Evolutionary conservation across 2,113 vertebrate species (phyloP), one percentile per base, ranked within the genome.

Genomic region (Melanerpes formicivorus): DNA sequence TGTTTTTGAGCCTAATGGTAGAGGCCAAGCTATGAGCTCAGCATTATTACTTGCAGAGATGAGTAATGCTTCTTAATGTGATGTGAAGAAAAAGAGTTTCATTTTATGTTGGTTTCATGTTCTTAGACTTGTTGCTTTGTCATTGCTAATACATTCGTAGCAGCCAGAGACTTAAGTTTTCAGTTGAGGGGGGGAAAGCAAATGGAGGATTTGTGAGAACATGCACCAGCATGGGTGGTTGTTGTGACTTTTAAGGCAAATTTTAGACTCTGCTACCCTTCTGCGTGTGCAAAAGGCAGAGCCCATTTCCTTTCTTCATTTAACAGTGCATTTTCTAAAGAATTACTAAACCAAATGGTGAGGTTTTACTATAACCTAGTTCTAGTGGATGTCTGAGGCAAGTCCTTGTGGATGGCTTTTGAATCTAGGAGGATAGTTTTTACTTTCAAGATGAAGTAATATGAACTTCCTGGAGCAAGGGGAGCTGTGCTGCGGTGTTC

Each of bases 211-310:
- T 66, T 70, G 73, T n/a, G 60, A 82, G 59, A 18, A 37, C 7
- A 5, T 44, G 8, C 4, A 18, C 14, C 7, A 50, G 32, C 0
- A 2, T 2, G 11, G 22, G 25, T 87, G 23, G 3, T 5, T 85
- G 6, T 1, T 2, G 18, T 87, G 30, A 42, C 26, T 63, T 27
- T 55, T 83, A 52, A 78, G 27, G 30, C 6, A 59, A 18, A 37
- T 22, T 9, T 52, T 78, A 50, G 48, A 22, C 18, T 67, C 21
- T 46, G 3, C 29, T 64, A 10, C 16, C 6, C 6, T 71, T 84
- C 7, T 27, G 4, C 11, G 30, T 6, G 46, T 58, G 21, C 32
- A 56, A 67, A 56, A 78, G 13, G 4, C 2, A 3, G 26, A 85
- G 42, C 14, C 13, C 29, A 27, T 0, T 77, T 93, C 46, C 27